Evolutionary conservation across 2,888 invertebrate genomes (phyloP).

Genomic region (Herminia tarsipennalis): DNA sequence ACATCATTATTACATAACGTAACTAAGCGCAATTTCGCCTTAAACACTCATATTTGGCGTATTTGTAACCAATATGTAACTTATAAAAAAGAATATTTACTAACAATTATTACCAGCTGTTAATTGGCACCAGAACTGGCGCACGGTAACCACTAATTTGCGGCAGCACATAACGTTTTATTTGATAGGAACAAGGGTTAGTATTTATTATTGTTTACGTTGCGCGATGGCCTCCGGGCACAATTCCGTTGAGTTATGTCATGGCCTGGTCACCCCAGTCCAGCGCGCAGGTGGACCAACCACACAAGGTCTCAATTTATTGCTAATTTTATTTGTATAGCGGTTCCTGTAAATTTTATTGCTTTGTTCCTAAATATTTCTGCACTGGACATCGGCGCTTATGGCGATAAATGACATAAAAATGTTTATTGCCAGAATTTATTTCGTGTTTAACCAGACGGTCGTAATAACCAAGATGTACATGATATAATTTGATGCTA

Average conservation of each 20-base stretch:
- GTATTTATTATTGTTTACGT: constrained; percentile 71
- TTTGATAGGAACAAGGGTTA: constrained; percentile 62
- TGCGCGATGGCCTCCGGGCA: constrained; percentile 68
- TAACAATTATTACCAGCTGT: constrained; percentile 34
- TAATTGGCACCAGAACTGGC: constrained; percentile 24
- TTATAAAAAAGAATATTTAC: too few species aligned
- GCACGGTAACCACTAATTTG: constrained; percentile 46
- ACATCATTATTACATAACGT: too few species aligned
- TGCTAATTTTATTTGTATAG: constrained; percentile 74
- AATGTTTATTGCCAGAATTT: constrained; percentile 23
- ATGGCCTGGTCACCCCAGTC: constrained; percentile 70
- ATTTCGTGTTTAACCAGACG: constrained; percentile 3
- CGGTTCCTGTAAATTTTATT: constrained; percentile 61
- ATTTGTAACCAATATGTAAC: too few species aligned
- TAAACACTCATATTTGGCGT: too few species aligned
- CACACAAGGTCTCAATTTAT: constrained; percentile 76
- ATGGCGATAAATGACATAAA: constrained; percentile 23
- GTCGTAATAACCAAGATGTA: too few species aligned
- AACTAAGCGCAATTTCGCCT: too few species aligned
- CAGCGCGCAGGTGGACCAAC: constrained; percentile 69
- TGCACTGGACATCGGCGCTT: constrained; percentile 19
- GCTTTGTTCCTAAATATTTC: constrained; percentile 43
- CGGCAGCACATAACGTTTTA: constrained; percentile 63
- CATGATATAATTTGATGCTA: too few species aligned
- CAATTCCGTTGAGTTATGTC: constrained; percentile 80